phyloP scores from a whole-genome alignment of 2,113 vertebrate genomes.

The Pomatostomus ruficeps region DNA sequence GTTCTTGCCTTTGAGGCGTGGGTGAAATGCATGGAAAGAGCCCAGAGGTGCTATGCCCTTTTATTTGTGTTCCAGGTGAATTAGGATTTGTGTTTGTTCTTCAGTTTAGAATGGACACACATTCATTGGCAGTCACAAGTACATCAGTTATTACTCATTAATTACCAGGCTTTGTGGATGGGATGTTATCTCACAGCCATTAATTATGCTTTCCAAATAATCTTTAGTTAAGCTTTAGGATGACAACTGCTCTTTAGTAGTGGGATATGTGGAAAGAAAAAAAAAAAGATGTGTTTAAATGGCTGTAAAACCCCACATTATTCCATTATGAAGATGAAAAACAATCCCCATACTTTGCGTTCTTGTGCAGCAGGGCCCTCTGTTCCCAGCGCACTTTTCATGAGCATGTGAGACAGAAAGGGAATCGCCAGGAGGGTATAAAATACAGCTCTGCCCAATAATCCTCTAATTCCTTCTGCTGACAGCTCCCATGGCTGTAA shows the following conservation, averaged over 20 bases:
- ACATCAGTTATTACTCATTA: background rate
- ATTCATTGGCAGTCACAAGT: background rate
- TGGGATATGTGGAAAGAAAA: background rate
- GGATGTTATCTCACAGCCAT: background rate
- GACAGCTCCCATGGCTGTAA: conserved; percentile 71
- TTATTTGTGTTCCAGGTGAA: background rate
- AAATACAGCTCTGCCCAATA: conserved; percentile 54
- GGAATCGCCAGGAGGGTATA: conserved; percentile 7
- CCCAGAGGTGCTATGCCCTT: background rate
- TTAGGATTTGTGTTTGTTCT: background rate
- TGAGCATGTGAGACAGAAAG: conserved; percentile 8
- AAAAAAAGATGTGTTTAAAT: background rate
- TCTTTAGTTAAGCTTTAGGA: background rate
- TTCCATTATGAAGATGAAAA: background rate
- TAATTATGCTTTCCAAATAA: background rate
- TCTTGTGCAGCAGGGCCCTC: background rate
- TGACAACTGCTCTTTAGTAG: background rate
- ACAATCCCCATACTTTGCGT: background rate
- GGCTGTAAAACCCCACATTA: background rate
- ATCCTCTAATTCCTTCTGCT: conserved; percentile 66
- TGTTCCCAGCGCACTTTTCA: background rate
- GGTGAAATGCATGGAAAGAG: background rate
- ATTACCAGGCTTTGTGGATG: background rate
- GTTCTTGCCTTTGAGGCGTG: background rate
- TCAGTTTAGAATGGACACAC: background rate